Evolutionary conservation across 2,797 vertebrate species (phyloP), one percentile per base, ranked within the genome.

Genomic region (Clarias laeviceps): DNA sequence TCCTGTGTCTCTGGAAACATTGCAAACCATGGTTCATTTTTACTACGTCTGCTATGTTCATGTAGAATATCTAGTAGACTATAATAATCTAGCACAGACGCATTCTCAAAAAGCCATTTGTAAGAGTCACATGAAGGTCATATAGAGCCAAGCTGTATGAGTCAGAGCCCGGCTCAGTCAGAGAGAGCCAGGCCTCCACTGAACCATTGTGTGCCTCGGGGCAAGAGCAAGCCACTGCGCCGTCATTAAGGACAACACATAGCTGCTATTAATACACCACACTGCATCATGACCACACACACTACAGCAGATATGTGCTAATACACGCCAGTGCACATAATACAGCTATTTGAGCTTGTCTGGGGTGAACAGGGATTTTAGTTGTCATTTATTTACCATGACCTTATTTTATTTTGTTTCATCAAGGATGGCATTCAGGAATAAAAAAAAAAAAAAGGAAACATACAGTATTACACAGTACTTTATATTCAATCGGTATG

Each of bases 111-210:
- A 89, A 90, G 89, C 82, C 80, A 87, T 91, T 91, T 89, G 89
- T 82, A 80, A 82, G 83, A 89, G 84, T 89, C 86, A 32, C 68
- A 88, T 90, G 89, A 91, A 91, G 91, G 91, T 91, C 90, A 89
- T 83, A 82, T 54, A 82, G 65, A 91, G 89, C 80, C 73, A 54
- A 64, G 83, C 82, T 84, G 87, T 84, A 84, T 80, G 85, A 90
- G 87, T 82, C 87, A 74, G 85, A 87, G 76, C 83, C 54, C 9
- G 32, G 83, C 86, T 80, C 82, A 40, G 29, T 76, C 56, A 40
- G 65, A 65, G 79, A 79, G 83, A 84, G 78, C 70, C 89, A 83
- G 87, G 83, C 80, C 80, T 66, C 84, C 87, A 86, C 84, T 84
- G 88, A 90, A 88, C 86, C 61, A 66, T 62, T 34, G 54, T 57